Evolutionary conservation across 2,113 vertebrate species (phyloP).

Genomic region (Osmerus mordax): DNA sequence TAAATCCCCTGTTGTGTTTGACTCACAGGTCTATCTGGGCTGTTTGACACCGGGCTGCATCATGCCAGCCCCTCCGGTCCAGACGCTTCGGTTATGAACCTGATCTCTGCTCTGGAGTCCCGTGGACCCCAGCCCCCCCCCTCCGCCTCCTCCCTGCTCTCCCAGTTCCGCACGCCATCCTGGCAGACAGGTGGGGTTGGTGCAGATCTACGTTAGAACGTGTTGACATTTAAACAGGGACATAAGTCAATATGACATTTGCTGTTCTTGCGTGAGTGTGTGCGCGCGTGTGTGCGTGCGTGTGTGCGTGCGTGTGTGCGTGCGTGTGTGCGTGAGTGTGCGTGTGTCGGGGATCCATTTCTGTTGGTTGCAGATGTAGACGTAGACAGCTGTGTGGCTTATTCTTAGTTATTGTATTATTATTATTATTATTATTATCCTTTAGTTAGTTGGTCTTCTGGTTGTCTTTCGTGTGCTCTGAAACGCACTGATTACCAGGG

Average conservation of each 20-base stretch:
- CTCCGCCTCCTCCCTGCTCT: constrained; percentile 91
- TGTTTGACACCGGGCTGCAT: constrained; percentile 91
- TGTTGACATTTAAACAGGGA: constrained; percentile 56
- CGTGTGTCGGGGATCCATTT: too few relatives aligned
- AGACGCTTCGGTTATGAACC: constrained; percentile 93
- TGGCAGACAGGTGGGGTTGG: constrained; percentile 87
- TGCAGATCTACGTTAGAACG: constrained; percentile 32
- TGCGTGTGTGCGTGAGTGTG: too few relatives aligned
- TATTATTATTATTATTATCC: background rate
- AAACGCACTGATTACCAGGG: too few relatives aligned
- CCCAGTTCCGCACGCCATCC: constrained; percentile 91
- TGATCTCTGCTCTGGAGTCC: constrained; percentile 92
- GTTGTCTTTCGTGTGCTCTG: too few relatives aligned
- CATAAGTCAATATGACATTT: constrained; percentile 57
- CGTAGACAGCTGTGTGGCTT: too few relatives aligned
- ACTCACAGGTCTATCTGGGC: constrained; percentile 82
- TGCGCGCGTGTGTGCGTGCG: too few relatives aligned
- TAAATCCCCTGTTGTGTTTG: background rate
- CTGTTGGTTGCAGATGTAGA: too few relatives aligned
- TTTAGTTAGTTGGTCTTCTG: background rate
- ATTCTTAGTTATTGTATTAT: background rate
- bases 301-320: constrained; percentile 5
- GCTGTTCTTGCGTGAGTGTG: constrained; percentile 33
- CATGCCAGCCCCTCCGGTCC: constrained; percentile 84
- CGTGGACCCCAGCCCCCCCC: constrained; percentile 89